These are phyloP conservation scores for Apis mellifera DNA, from an alignment of 1,140 invertebrate genomes.

Conservation along the genomic window Amel_HAv3.1 CM009934.2:5685501-5686000, in stretches of 20 bases:
- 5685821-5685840: not conserved
- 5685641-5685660: no score
- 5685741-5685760: no score
- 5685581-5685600: not conserved
- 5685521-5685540: slow-evolving; percentile 89
- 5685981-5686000: slow-evolving; percentile 88
- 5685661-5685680: no score
- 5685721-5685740: no score
- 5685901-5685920: slow-evolving; percentile 79
- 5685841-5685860: not conserved
- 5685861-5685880: slow-evolving; percentile 81
- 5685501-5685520: slow-evolving; percentile 92
- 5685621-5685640: not conserved
- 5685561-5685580: slow-evolving; percentile 16
- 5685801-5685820: not conserved
- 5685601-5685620: not conserved
- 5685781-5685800: not conserved
- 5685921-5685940: slow-evolving; percentile 84
- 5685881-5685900: slow-evolving; percentile 79
- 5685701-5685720: no score
- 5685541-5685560: slow-evolving; percentile 85
- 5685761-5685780: no score
- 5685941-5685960: slow-evolving; percentile 83
- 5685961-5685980: slow-evolving; percentile 86
- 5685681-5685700: no score